Evolutionary conservation across 2,888 invertebrate genomes (phyloP).

Genomic region (Morpho helenor): DNA sequence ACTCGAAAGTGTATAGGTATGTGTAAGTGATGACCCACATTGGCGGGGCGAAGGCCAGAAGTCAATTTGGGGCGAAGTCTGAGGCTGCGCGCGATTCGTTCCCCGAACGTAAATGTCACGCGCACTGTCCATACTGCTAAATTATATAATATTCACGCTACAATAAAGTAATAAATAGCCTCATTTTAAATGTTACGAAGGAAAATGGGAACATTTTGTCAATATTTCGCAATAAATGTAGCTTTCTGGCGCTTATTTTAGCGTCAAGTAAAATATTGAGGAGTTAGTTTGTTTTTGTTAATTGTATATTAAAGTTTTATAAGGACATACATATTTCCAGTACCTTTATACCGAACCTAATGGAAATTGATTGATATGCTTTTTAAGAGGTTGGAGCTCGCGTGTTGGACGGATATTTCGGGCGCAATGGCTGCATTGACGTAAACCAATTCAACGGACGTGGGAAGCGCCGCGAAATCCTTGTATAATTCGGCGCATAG

Average conservation of each 20-base stretch:
- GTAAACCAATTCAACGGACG: constrained; percentile 63
- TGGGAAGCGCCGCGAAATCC: constrained; percentile 57
- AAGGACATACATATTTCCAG: background rate
- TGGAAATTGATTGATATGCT: constrained; percentile 69
- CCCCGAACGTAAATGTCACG: constrained; percentile 60
- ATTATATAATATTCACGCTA: constrained; percentile 44
- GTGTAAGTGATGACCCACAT: constrained; percentile 51
- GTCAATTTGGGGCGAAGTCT: constrained; percentile 59
- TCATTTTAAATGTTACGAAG: constrained; percentile 18
- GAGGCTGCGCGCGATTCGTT: constrained; percentile 43
- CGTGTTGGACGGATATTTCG: constrained; percentile 56
- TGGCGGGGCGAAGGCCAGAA: constrained; percentile 55
- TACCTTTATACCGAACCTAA: constrained; percentile 26
- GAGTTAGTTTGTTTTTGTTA: too few relatives aligned
- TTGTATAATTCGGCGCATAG: constrained; percentile 45
- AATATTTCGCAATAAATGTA: constrained; percentile 7
- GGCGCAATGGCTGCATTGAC: constrained; percentile 65
- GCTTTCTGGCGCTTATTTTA: background rate
- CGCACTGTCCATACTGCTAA: constrained; percentile 47
- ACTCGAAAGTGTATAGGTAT: constrained; percentile 26
- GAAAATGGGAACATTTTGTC: constrained; percentile 12
- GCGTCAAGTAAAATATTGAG: background rate
- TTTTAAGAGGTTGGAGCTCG: constrained; percentile 55
- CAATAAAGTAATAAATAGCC: constrained; percentile 16
- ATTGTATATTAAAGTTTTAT: too few relatives aligned